phyloP scores from a whole-genome alignment of 2,888 invertebrate species.

The Cistogaster globosa region DNA sequence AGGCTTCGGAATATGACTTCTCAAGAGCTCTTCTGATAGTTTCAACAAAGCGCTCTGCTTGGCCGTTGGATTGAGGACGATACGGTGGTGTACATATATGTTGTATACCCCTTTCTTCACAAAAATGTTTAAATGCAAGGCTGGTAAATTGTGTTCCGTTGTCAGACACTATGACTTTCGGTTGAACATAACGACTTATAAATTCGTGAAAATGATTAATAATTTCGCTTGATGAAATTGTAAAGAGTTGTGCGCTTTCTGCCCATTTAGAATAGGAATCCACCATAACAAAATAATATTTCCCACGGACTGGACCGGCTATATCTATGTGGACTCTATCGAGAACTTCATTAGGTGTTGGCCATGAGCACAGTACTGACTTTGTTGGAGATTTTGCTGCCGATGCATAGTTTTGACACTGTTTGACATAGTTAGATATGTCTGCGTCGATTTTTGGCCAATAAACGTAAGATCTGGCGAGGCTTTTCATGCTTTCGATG shows the following conservation, averaged over 20 bases:
- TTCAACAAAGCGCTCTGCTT: conserved; percentile 31
- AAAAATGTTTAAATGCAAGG: conserved; percentile 7
- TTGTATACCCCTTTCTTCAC: conserved; percentile 13
- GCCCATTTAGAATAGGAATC: conserved; percentile 82
- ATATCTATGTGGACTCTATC: conserved; percentile 70
- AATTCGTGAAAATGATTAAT: too few relatives aligned
- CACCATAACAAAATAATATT: conserved; percentile 73
- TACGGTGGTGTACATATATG: conserved; percentile 33
- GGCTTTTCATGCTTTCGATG: too few relatives aligned
- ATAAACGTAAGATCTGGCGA: conserved; percentile 43
- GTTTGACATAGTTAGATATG: conserved; percentile 70
- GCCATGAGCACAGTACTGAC: conserved; percentile 1
- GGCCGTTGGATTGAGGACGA: conserved; percentile 45
- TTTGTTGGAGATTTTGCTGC: conserved; percentile 28
- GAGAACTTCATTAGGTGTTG: conserved; percentile 57
- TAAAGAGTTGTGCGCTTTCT: conserved; percentile 72
- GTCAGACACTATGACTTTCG: conserved; percentile 30
- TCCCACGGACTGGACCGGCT: conserved; percentile 71
- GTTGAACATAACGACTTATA: conserved; percentile 22
- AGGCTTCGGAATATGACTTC: background rate
- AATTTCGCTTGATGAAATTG: conserved; percentile 27
- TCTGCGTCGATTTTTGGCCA: conserved; percentile 73
- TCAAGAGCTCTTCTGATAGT: conserved; percentile 19
- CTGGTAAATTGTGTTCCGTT: conserved; percentile 31
- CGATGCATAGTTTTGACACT: conserved; percentile 10